Conservation (phyloP, 2,113 vertebrate species). For the Stegastes partitus region DNA sequence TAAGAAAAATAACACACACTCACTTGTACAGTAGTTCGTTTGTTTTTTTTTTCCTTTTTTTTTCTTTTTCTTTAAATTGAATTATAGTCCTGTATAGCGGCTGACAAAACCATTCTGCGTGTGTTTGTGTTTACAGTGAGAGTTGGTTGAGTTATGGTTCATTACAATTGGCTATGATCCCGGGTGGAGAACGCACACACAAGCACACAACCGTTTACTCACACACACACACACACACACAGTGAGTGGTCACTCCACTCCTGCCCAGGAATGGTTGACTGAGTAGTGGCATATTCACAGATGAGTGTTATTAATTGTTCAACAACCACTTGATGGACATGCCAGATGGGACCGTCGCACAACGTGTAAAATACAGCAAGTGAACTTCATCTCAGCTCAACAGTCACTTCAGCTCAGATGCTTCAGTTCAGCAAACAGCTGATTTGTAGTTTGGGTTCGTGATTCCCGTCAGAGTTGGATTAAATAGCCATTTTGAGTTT, state of each 20-base stretch:
- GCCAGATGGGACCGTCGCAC: conserved; percentile 62
- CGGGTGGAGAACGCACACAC: conserved; percentile 18
- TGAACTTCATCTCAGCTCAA: conserved; percentile 1
- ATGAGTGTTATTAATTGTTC: conserved; percentile 59
- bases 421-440: too few species aligned
- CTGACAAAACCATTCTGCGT: conserved; percentile 36
- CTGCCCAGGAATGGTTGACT: conserved; percentile 64
- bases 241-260: conserved; percentile 74
- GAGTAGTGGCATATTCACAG: conserved; percentile 76
- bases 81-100: conserved; percentile 59
- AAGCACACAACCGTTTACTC: conserved; percentile 20
- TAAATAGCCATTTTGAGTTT: not conserved
- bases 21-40: conserved; percentile 37
- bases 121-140: conserved; percentile 69
- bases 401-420: not conserved
- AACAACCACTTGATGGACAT: conserved; percentile 35
- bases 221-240: conserved; percentile 60
- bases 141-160: conserved; percentile 66
- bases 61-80: conserved; percentile 39
- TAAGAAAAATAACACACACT: conserved; percentile 82
- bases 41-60: conserved; percentile 17
- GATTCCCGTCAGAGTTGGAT: conserved; percentile 26
- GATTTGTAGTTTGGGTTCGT: conserved; percentile 8
- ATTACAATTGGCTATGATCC: conserved; percentile 79
- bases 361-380: too few species aligned